Evolutionary conservation across 2,797 vertebrate species (phyloP).

Genomic region (Manis crassicaudata): DNA sequence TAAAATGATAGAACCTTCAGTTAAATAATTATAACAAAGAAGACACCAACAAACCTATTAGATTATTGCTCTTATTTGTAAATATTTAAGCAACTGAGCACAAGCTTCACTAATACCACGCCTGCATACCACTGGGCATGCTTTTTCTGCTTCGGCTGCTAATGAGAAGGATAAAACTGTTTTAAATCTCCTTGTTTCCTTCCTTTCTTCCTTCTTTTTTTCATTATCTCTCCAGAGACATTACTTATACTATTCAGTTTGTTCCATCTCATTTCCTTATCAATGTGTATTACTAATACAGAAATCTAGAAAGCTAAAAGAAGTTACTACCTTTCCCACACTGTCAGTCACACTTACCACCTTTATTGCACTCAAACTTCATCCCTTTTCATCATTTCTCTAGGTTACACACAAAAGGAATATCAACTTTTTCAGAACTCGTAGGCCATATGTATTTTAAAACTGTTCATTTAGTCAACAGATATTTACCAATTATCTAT

Average conservation of each 20-base stretch:
- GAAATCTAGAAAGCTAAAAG: not conserved
- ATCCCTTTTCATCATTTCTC: not conserved
- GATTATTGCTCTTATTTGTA: not conserved
- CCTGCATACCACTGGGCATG: not conserved
- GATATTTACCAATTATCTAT: conserved; percentile 61
- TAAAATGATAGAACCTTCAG: not conserved
- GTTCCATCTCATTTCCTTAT: not conserved
- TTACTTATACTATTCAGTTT: not conserved
- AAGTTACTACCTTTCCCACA: not conserved
- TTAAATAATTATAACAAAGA: not conserved
- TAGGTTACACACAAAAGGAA: not conserved
- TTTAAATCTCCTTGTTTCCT: not conserved
- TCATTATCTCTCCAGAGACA: not conserved
- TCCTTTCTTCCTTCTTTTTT: not conserved
- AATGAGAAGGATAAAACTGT: not conserved
- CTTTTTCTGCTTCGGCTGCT: not conserved
- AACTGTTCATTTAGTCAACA: conserved; percentile 56
- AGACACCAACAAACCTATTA: not conserved
- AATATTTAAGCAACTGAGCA: not conserved
- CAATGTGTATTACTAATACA: not conserved
- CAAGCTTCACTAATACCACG: not conserved
- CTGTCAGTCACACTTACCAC: not conserved
- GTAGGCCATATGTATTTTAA: not conserved
- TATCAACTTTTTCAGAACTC: not conserved
- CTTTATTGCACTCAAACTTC: not conserved